Evolutionary conservation across 2,797 vertebrate genomes (phyloP).

Genomic region (Anabacerthia variegaticeps): DNA sequence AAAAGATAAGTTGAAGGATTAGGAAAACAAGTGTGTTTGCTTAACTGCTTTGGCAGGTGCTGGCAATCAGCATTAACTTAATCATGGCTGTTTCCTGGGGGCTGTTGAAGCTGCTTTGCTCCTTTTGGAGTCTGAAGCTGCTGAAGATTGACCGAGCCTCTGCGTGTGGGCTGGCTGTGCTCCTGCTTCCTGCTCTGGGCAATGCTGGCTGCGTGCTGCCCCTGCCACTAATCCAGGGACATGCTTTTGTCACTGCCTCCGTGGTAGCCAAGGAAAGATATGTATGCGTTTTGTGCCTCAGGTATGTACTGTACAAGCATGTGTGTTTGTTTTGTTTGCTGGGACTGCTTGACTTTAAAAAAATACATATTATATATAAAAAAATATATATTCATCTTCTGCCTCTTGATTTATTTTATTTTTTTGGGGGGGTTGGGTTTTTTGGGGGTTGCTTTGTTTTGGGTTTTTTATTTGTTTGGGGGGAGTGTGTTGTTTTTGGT

Average conservation of each 20-base stretch:
- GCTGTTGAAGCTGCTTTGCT: not conserved
- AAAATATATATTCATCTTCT: not conserved
- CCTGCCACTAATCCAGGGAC: not conserved
- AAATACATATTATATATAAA: not conserved
- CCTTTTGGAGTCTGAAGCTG: not conserved
- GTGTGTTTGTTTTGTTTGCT: not conserved
- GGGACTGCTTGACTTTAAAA: not conserved
- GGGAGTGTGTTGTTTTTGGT: too few relatives aligned
- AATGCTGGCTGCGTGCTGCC: not conserved
- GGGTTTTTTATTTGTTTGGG: not conserved
- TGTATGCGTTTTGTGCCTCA: not conserved
- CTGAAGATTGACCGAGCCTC: not conserved
- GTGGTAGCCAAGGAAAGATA: not conserved
- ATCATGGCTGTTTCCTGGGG: not conserved
- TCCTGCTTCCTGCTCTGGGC: not conserved
- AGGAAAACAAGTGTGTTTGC: not conserved
- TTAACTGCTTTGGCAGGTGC: not conserved
- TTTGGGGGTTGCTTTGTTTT: not conserved
- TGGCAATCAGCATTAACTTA: not conserved
- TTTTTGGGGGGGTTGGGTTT: not conserved
- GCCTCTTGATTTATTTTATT: not conserved
- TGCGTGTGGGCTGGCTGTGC: not conserved
- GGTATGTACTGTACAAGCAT: not conserved
- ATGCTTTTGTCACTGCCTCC: not conserved
- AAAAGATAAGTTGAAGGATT: not conserved